Percentiles rank a stretch among this genome's conserved stretches.
phyloP scores from a whole-genome alignment of 2,888 invertebrate genomes.

The Acanthococcus lagerstroemiae region DNA sequence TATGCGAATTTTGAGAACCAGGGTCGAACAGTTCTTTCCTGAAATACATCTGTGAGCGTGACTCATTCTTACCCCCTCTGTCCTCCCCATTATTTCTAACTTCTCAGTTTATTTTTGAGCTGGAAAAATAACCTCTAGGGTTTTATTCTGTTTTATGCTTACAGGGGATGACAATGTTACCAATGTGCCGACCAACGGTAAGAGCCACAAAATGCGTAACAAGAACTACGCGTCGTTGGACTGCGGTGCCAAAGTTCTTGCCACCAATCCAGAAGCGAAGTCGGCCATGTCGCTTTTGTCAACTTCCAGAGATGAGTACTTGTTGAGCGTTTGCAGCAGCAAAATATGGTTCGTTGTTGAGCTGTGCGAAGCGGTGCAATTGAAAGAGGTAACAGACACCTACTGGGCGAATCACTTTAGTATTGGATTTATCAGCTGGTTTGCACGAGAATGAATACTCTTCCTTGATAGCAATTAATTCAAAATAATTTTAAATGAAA shows the following conservation, averaged over 20 bases:
- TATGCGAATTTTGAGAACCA: too few relatives aligned
- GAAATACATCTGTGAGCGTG: too few relatives aligned
- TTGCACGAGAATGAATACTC: background rate
- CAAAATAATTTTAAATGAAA: background rate
- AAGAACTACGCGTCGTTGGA: constrained; percentile 95
- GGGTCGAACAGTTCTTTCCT: too few relatives aligned
- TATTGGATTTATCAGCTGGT: too few relatives aligned
- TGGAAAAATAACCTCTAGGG: background rate
- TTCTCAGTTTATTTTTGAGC: background rate
- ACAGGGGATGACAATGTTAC: constrained; percentile 15
- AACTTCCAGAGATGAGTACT: constrained; percentile 89
- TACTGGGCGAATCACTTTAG: too few relatives aligned
- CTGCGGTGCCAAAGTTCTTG: constrained; percentile 94
- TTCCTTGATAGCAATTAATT: background rate
- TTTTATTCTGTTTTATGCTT: background rate
- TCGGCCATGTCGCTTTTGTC: constrained; percentile 78
- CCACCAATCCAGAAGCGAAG: constrained; percentile 83
- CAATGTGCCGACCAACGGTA: constrained; percentile 7
- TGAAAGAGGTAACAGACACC: constrained; percentile 61
- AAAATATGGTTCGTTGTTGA: constrained; percentile 94
- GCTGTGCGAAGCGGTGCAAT: constrained; percentile 94
- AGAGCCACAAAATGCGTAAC: constrained; percentile 55
- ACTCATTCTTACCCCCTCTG: too few relatives aligned
- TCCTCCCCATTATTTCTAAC: background rate
- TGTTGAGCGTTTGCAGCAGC: constrained; percentile 89